Conservation (phyloP, 1,140 invertebrate species). For the Nilaparvata lugens region DNA sequence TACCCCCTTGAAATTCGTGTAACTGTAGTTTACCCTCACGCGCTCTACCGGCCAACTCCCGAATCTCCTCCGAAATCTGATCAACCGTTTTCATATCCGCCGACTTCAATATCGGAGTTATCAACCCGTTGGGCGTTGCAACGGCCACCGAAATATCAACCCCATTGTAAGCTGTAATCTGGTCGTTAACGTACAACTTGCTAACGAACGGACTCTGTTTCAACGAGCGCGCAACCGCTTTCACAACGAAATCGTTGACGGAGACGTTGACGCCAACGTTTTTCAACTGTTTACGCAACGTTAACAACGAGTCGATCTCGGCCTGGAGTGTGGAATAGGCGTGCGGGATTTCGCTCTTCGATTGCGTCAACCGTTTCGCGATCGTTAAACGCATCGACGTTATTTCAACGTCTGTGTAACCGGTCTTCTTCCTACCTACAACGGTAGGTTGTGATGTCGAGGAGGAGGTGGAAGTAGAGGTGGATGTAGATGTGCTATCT, state of each 20-base stretch:
- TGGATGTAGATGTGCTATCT: conserved; percentile 33
- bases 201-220: conserved; percentile 90
- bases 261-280: conserved; percentile 79
- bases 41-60: conserved; percentile 77
- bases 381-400: conserved; percentile 66
- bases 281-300: conserved; percentile 59
- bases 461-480: conserved; percentile 30
- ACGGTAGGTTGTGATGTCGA: conserved; percentile 24
- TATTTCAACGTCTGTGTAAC: conserved; percentile 58
- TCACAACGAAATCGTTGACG: conserved; percentile 95
- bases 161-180: conserved; percentile 19
- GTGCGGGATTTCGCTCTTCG: conserved; percentile 86
- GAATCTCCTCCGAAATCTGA: conserved; percentile 78
- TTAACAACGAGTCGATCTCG: conserved; percentile 67
- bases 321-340: conserved; percentile 88
- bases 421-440: conserved; percentile 30
- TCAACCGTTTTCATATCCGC: conserved; percentile 86
- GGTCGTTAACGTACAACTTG: conserved; percentile 51
- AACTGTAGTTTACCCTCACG: conserved; percentile 89
- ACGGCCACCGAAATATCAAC: conserved; percentile 96
- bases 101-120: conserved; percentile 92
- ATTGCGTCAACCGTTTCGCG: conserved; percentile 78
- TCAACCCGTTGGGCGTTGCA: conserved; percentile 86
- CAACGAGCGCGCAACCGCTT: conserved; percentile 85
- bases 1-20: conserved; percentile 91